Base-by-base conservation (phyloP, 2,113 vertebrate species). In the Micronisus gabar region DNA sequence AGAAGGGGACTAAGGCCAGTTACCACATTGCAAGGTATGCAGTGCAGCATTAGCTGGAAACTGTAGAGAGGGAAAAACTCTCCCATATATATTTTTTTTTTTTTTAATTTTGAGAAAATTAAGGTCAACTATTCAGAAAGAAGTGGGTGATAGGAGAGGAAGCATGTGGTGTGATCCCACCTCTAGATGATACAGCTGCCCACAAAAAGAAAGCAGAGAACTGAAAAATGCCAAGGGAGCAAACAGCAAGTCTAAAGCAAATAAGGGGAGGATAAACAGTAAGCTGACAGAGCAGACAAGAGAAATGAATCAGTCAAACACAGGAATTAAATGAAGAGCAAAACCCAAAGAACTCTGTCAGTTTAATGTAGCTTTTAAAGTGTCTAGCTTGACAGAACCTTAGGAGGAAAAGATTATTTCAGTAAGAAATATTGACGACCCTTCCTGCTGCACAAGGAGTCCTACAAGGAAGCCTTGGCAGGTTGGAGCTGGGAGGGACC, bases 291-390 rank as follows among this genome's bases (percentile, higher is more conserved):
- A 65, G 30, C 65, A 93, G 86, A 45, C 85, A 90, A 72, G 61
- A 89, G 45, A 87, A 95, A 96, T 73, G 73, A 65, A 91, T 94
- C 68, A 72, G 56, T 86, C 73, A 93, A 65, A 88, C 41, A 52
- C 12, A 27, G 22, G 83, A 93, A 76, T 85, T 91, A 91, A 76
- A 91, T 72, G 75, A 85, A 88, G 45, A 70, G 22, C 41, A 83
- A 90, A 83, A 18, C 10, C 21, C 32, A 56, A 81, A 92, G 94
- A 90, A 74, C 52, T 75, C 90, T 83, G 92, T 71, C 72, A 78
- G 52, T 79, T 87, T 91, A 88, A 86, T 20, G 63, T 11, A 80
- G 70, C 70, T 94, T 94, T 95, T 89, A 70, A 92, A 72, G 38
- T 76, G 58, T 84, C 58, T 76, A 40, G 11, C 41, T 58, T 85